Base-by-base conservation (phyloP, 2,888 invertebrate genomes). In the Lycocerus yunnanus region DNA sequence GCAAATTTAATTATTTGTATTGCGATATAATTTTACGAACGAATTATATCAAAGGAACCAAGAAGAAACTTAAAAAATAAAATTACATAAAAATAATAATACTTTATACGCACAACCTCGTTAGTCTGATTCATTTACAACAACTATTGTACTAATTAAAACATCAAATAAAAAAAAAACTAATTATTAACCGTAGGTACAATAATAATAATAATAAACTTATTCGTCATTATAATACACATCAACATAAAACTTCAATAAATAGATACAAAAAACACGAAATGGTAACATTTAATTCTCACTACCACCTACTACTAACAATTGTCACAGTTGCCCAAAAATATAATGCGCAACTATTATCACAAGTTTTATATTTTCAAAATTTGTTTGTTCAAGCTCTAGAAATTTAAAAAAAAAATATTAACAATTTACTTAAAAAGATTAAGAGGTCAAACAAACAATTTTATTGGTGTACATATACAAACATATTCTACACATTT, bases 211-310 rank as follows among this genome's bases (percentile, higher is more conserved):
- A 21, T 21, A 24, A 43, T 6, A 43, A 43, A 43, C 43, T n/a
- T 43, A 43, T 43, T n/a, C 43, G 43, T 43, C 43, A 43, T 43
- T 43, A 43, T 43, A 43, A 43, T 43, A 69, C 73, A 63, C 75
- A 70, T 74, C 71, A 73, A 70, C 66, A 74, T 72, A 72, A 76
- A 76, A 70, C 70, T 73, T 68, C 72, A 78, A 71, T 68, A 66
- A 70, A 75, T 78, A 78, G 78, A 77, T 80, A 81, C 72, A 77
- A 78, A 75, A 78, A 83, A 80, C 78, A 77, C 81, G 83, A 80
- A 84, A 82, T 85, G 86, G 86, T 86, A 86, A 86, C 86, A 84
- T 83, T 79, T 81, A 80, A 83, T 43, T 85, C 84, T 85, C 85
- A 84, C 85, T 80, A 73, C 74, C 74, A 68, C 74, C 78, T 75